These are phyloP conservation scores for Brenthis ino DNA, from an alignment of 2,888 invertebrate genomes.

Conservation along the genomic window DNA sequence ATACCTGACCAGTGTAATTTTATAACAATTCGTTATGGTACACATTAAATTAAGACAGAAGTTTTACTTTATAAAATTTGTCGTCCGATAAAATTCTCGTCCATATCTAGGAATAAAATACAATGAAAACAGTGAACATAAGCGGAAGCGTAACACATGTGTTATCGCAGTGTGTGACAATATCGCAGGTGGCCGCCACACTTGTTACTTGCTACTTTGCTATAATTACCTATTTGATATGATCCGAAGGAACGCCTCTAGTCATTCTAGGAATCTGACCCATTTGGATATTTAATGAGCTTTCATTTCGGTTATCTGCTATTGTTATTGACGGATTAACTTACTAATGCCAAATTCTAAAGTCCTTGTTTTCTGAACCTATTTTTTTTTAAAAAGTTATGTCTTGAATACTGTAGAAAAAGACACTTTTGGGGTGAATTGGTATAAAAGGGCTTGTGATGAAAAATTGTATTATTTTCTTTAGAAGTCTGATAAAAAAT, in stretches of 20 bases:
- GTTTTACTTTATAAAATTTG: not conserved
- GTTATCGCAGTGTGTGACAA: constrained; percentile 64
- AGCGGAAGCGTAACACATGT: constrained; percentile 75
- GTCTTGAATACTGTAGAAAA: no score
- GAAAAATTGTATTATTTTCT: no score
- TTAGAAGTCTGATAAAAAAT: no score
- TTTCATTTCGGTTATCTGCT: constrained; percentile 2
- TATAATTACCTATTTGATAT: constrained; percentile 20
- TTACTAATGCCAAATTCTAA: no score
- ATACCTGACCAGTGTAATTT: no score
- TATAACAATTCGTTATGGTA: no score
- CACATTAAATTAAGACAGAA: not conserved
- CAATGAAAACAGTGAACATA: constrained; percentile 51
- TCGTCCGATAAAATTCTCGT: not conserved
- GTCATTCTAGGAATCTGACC: constrained; percentile 34
- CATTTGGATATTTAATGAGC: constrained; percentile 30
- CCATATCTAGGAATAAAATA: not conserved
- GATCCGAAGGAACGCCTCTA: constrained; percentile 10
- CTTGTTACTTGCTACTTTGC: constrained; percentile 45
- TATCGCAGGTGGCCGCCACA: constrained; percentile 65
- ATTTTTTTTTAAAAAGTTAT: no score
- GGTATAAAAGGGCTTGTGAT: no score
- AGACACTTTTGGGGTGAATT: no score
- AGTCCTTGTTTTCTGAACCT: no score
- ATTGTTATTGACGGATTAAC: not conserved